Conservation (phyloP, 2,797 vertebrate genomes). For the Triplophysa bombifrons region DNA sequence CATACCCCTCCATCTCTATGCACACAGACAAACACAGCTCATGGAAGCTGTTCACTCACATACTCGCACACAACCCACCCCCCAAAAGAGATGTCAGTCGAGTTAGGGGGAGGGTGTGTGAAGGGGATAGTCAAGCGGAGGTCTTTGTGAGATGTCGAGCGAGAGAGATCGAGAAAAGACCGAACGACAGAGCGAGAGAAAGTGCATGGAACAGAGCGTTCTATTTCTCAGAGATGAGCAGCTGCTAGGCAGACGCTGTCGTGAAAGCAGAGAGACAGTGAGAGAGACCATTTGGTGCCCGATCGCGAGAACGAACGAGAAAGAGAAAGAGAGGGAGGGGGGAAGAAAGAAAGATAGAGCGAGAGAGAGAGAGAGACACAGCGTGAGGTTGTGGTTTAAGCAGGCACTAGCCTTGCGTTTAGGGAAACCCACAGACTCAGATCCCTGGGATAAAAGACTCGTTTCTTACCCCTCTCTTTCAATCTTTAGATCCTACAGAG, state of each 20-base stretch:
- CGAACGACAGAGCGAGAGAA: slow-evolving; percentile 59
- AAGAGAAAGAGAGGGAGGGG: slow-evolving; percentile 51
- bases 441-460: slow-evolving; percentile 75
- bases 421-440: slow-evolving; percentile 74
- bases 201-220: slow-evolving; percentile 66
- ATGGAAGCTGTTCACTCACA: slow-evolving; percentile 40
- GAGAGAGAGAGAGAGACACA: slow-evolving; percentile 60
- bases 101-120: slow-evolving; percentile 74
- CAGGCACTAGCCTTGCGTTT: slow-evolving; percentile 68
- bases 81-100: slow-evolving; percentile 69
- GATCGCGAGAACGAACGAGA: slow-evolving; percentile 28
- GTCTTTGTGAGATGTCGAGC: slow-evolving; percentile 73
- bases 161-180: slow-evolving; percentile 54
- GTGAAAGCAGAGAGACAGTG: slow-evolving; percentile 69
- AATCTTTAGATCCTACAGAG: slow-evolving; percentile 48
- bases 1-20: background rate
- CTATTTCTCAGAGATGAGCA: slow-evolving; percentile 79
- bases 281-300: slow-evolving; percentile 52
- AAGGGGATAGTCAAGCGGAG: slow-evolving; percentile 70
- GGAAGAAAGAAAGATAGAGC: slow-evolving; percentile 63
- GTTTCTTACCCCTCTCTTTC: slow-evolving; percentile 41
- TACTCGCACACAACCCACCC: slow-evolving; percentile 48
- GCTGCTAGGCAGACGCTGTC: slow-evolving; percentile 70
- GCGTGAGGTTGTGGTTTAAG: slow-evolving; percentile 70
- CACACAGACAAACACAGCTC: slow-evolving; percentile 32